A percentile compares a stretch with the other conserved stretches of the same genome.
phyloP scores from a whole-genome alignment of 2,888 invertebrate species.

The Morpho deidamia region DNA sequence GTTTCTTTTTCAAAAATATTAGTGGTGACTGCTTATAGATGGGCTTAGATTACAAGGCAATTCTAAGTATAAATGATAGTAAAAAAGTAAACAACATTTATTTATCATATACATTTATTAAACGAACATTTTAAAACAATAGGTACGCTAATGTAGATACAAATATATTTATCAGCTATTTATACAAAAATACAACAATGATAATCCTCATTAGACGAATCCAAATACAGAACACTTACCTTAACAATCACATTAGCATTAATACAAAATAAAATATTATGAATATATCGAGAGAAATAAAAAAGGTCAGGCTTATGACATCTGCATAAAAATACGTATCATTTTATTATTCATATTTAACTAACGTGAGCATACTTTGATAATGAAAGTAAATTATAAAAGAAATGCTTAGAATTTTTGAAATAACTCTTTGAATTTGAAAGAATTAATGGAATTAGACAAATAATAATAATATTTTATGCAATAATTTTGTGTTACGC shows the following conservation, averaged over 20 bases:
- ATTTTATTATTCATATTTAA: background rate
- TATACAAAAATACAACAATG: constrained; percentile 16
- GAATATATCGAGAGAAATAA: too few species aligned
- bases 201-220: constrained; percentile 4
- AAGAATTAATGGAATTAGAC: too few species aligned
- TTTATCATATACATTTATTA: constrained; percentile 46
- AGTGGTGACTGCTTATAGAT: too few species aligned
- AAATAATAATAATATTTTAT: too few species aligned
- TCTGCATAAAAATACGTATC: background rate
- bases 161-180: constrained; percentile 14
- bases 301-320: background rate
- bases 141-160: constrained; percentile 13
- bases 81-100: constrained; percentile 1
- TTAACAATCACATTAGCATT: constrained; percentile 20
- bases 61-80: background rate
- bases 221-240: constrained; percentile 15
- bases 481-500: too few species aligned
- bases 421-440: too few species aligned
- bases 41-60: too few species aligned
- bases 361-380: background rate
- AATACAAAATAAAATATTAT: background rate
- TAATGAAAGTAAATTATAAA: too few species aligned
- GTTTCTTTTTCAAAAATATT: background rate
- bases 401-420: too few species aligned
- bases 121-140: constrained; percentile 35